Evolutionary conservation across 2,113 vertebrate genomes (phyloP).

Genomic region (Panurus biarmicus): DNA sequence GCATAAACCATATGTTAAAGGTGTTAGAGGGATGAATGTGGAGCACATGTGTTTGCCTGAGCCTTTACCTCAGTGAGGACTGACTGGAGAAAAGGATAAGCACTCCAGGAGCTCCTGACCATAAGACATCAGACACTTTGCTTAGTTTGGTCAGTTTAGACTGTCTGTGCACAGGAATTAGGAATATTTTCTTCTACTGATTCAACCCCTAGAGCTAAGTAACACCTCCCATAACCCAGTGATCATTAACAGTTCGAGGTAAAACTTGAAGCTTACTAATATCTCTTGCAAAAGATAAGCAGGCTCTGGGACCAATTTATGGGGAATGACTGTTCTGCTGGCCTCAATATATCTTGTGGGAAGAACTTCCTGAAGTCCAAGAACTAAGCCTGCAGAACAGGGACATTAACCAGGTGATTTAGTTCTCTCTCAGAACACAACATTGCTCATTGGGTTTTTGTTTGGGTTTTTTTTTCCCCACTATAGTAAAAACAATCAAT

Average conservation of each 20-base stretch:
- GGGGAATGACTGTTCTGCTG: not conserved
- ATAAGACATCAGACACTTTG: not conserved
- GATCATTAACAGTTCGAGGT: not conserved
- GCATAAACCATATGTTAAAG: not conserved
- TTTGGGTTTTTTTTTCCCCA: not conserved
- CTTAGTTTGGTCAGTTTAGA: not conserved
- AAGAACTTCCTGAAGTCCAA: not conserved
- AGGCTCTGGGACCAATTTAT: not conserved
- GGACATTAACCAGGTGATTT: not conserved
- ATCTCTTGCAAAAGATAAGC: not conserved
- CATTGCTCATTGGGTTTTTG: not conserved
- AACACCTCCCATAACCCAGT: not conserved
- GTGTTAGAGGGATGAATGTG: not conserved
- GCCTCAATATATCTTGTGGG: not conserved
- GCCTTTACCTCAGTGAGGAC: not conserved
- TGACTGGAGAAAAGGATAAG: not conserved
- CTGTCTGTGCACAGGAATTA: not conserved
- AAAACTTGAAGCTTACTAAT: not conserved
- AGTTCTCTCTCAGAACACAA: not conserved
- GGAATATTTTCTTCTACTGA: not conserved
- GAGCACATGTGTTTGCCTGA: not conserved
- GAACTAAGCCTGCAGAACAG: not conserved
- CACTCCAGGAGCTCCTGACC: not conserved
- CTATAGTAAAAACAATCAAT: not conserved
- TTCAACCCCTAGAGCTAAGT: not conserved